A percentile compares a stretch with the other conserved stretches of the same genome.
phyloP scores from a whole-genome alignment of 2,888 invertebrate species.

The Nephrotoma flavescens region DNA sequence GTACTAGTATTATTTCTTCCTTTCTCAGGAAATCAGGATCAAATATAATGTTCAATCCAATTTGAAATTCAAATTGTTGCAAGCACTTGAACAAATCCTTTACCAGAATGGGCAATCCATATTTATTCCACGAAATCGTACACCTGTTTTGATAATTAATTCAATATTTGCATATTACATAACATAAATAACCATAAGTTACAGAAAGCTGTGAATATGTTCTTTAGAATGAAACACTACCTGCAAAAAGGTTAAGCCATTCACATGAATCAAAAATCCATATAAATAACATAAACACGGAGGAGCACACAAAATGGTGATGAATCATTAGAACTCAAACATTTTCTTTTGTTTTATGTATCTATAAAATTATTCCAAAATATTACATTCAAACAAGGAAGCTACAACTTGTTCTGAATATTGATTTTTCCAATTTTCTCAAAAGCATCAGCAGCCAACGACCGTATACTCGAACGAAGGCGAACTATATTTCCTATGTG shows the following conservation, averaged over 20 bases:
- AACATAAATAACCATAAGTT: neutral
- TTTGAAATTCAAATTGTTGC: neutral
- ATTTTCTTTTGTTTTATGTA: neutral
- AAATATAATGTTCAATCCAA: neutral
- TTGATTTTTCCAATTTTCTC: neutral
- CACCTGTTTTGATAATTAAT: neutral
- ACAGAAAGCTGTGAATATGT: neutral
- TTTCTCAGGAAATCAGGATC: too few relatives aligned
- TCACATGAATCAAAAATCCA: neutral
- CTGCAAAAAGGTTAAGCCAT: neutral
- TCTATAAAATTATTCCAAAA: neutral
- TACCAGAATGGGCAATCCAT: neutral
- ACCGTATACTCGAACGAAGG: neutral
- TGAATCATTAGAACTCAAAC: neutral
- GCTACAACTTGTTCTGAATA: neutral
- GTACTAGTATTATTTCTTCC: neutral
- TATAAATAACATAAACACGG: neutral
- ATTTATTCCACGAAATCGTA: neutral
- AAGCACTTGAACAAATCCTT: neutral
- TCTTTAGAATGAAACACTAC: neutral
- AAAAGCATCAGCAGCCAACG: neutral
- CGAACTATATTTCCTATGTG: neutral
- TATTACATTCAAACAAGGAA: neutral
- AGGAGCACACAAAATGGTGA: neutral
- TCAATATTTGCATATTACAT: neutral